Base-by-base conservation (phyloP, 2,113 vertebrate species). In the Eurypyga helias region DNA sequence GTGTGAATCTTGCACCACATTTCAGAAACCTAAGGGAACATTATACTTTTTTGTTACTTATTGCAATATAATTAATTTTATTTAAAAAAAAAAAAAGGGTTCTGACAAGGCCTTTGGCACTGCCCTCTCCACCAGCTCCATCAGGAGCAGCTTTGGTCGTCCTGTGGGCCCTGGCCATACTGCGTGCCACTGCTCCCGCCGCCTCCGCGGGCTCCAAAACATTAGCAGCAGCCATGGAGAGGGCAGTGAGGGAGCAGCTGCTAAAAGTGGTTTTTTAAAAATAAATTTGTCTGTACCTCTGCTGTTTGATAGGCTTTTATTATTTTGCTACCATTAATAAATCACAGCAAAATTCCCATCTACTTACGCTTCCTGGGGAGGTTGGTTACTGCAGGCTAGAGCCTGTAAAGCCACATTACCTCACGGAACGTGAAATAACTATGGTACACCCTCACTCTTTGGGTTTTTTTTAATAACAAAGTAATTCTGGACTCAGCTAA, bases 191-290 rank as follows among this genome's bases (percentile, higher is more conserved):
- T 48, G 55, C 51, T 10, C 46, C 83, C 46, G 2, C 69, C 13
- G 3, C 33, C 17, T 1, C 24, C 3, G 26, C 1, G 11, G 90
- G 15, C 10, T 60, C 36, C 3, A 0, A 5, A 58, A 34, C 36
- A 16, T 36, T 1, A 33, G 36, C 52, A 70, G 67, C 26, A 52
- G 73, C 66, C 57, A 6, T 57, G 91, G 92, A 57, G 77, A 87
- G n/a, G 58, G 66, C 91, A 96, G 78, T 84, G 87, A 89, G 83
- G 70, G 66, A 96, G 70, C 89, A 92, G 94, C 89, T 96, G 94
- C 87, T 92, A 36, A 38, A 94, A 72, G 36, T 52, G 7, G 29
- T 82, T 85, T 85, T 93, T 81, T 31, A 4, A 2, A 29, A 88
- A 78, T 71, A 92, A 67, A 52, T 89, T 45, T 73, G 28, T 93